These are phyloP conservation scores for Pteromalus puparum DNA, from an alignment of 1,140 invertebrate species.

Conservation along the genomic window DNA sequence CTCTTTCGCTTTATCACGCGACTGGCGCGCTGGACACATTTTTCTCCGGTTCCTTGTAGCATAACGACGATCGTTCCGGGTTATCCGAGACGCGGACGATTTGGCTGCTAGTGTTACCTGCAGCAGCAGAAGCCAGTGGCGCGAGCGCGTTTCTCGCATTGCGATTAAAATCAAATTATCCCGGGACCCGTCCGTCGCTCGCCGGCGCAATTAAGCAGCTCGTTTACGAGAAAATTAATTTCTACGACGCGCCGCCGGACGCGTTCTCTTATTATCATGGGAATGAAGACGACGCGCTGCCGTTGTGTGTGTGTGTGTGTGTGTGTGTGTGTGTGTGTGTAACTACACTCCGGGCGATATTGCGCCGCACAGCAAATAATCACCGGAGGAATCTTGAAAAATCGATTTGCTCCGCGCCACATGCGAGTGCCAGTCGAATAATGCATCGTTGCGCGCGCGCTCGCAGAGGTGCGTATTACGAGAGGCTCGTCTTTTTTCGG, in stretches of 20 bases:
- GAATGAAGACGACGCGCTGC: slow-evolving; percentile 27
- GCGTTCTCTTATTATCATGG: slow-evolving; percentile 14
- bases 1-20: not conserved
- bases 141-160: not conserved
- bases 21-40: not conserved
- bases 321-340: not conserved
- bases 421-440: slow-evolving; percentile 1
- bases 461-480: not conserved
- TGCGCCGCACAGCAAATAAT: slow-evolving; percentile 4
- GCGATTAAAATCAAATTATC: slow-evolving; percentile 41
- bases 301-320: not conserved
- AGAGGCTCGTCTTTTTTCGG: slow-evolving; percentile 1
- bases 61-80: not conserved
- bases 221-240: slow-evolving; percentile 42
- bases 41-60: not conserved
- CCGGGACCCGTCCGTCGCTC: not conserved
- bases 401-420: slow-evolving; percentile 30
- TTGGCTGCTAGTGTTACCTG: slow-evolving; percentile 12
- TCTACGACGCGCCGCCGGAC: not conserved
- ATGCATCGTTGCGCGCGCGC: not conserved
- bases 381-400: slow-evolving; percentile 31
- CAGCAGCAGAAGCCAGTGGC: not conserved
- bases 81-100: not conserved
- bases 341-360: slow-evolving; percentile 11
- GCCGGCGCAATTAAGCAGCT: slow-evolving; percentile 39